Conservation (phyloP, 2,888 invertebrate genomes). For the Tridacna crocea region DNA sequence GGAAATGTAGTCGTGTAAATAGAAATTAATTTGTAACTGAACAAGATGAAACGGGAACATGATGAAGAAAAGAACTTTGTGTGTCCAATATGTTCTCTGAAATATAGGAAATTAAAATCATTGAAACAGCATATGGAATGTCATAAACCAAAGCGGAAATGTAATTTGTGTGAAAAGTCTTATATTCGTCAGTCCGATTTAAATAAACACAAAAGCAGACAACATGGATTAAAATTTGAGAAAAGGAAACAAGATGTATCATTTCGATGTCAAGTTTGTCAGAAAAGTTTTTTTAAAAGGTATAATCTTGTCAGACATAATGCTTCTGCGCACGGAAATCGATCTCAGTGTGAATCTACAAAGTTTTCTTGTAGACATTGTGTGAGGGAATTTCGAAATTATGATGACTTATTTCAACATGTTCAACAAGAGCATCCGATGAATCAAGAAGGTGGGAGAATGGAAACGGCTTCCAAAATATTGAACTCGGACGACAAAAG, state of each 20-base stretch:
- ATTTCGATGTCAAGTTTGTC: slow-evolving; percentile 23
- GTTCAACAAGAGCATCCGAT: slow-evolving; percentile 21
- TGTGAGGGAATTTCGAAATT: slow-evolving; percentile 10
- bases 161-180: slow-evolving; percentile 12
- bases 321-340: background rate
- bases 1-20: background rate
- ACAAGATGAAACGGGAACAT: background rate
- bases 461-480: background rate
- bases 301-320: slow-evolving; percentile 22
- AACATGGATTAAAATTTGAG: background rate
- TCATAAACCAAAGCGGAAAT: slow-evolving; percentile 23
- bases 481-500: background rate
- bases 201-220: background rate
- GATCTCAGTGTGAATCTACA: background rate
- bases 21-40: no score
- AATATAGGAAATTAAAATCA: slow-evolving; percentile 15
- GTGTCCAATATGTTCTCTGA: slow-evolving; percentile 17
- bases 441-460: slow-evolving; percentile 13
- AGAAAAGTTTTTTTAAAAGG: slow-evolving; percentile 1
- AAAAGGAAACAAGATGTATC: background rate
- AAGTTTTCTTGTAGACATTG: slow-evolving; percentile 20
- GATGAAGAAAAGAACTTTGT: background rate
- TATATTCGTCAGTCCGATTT: background rate
- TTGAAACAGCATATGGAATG: slow-evolving; percentile 26
- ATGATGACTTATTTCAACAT: slow-evolving; percentile 17